Conservation (phyloP, 2,888 invertebrate species). For the Zygogramma bicolorata region DNA sequence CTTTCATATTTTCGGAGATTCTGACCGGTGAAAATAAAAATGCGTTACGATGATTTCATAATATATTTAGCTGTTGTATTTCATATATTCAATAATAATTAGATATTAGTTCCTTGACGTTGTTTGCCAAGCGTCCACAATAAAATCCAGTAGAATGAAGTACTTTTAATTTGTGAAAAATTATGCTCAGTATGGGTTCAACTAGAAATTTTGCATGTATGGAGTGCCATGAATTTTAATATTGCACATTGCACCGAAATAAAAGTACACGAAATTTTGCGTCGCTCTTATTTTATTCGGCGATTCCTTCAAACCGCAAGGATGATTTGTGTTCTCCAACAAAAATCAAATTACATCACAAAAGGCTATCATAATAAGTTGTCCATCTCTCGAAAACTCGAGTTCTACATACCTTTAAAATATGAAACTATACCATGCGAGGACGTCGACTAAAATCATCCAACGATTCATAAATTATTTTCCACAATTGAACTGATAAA, state of each 20-base stretch:
- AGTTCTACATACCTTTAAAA: neutral
- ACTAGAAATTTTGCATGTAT: constrained; percentile 1
- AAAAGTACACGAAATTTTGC: constrained; percentile 10
- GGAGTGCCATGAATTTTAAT: constrained; percentile 11
- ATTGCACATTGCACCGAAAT: constrained; percentile 33
- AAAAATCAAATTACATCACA: neutral
- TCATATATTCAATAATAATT: constrained; percentile 58
- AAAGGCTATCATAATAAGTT: neutral
- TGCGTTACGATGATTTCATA: constrained; percentile 21
- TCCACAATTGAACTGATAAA: neutral
- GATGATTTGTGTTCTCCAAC: neutral
- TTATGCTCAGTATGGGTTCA: constrained; percentile 42
- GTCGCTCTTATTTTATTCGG: constrained; percentile 10
- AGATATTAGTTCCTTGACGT: constrained; percentile 53
- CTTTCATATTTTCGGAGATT: neutral
- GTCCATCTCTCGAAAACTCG: neutral
- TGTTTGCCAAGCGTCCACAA: constrained; percentile 57
- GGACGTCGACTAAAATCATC: neutral
- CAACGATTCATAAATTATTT: neutral
- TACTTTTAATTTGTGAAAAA: constrained; percentile 45
- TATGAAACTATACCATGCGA: too few species aligned
- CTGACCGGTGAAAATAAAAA: neutral
- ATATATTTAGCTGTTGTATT: constrained; percentile 59
- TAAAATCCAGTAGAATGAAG: constrained; percentile 50
- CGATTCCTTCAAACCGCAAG: neutral